A percentile compares a stretch with the other conserved stretches of the same genome.
Evolutionary conservation across 2,797 vertebrate genomes (phyloP).

Genomic region (Pseudopleuronectes americanus): DNA sequence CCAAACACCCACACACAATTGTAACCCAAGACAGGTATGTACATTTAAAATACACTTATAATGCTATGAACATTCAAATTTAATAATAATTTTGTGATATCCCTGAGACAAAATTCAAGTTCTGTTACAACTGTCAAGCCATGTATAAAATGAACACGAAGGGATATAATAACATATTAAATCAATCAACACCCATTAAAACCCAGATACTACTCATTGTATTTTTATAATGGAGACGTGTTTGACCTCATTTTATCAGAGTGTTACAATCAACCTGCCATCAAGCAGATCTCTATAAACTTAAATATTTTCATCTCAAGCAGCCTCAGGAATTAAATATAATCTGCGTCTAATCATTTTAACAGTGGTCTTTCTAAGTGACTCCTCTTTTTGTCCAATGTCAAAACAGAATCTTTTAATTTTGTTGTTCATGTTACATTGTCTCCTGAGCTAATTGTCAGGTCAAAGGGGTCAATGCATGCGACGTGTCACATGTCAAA

Average conservation of each 20-base stretch:
- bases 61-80: not conserved
- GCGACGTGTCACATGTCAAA: not conserved
- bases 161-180: conserved; percentile 20
- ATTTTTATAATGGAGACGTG: not conserved
- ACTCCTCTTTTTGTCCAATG: no score
- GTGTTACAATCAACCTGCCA: no score
- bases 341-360: no score
- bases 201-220: not conserved
- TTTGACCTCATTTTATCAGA: not conserved
- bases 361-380: no score
- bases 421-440: no score
- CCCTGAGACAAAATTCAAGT: no score
- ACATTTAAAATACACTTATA: not conserved
- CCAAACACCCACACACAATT: not conserved
- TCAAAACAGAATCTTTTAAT: not conserved
- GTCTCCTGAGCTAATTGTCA: not conserved
- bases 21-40: not conserved
- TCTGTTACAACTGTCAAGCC: conserved; percentile 21
- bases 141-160: conserved; percentile 6
- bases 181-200: not conserved
- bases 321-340: no score
- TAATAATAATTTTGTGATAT: not conserved
- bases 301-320: no score
- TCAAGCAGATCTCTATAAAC: no score
- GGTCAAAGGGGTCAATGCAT: not conserved